Conservation (phyloP, 2,888 invertebrate genomes). For the Sacculina carcini region DNA sequence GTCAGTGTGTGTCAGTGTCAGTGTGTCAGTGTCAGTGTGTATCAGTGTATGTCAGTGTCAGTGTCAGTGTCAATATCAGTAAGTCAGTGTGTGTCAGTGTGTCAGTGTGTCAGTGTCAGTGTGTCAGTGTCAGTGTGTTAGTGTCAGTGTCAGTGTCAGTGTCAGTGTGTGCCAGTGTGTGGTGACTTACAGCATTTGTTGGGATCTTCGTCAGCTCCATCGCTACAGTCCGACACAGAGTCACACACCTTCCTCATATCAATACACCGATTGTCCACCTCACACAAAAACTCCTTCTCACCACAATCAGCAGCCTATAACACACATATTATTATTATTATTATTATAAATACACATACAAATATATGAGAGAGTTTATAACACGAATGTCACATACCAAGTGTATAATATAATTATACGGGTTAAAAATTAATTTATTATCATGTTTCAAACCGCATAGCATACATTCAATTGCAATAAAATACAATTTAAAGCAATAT, state of each 20-base stretch:
- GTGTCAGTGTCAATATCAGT: too few relatives aligned
- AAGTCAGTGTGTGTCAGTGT: too few relatives aligned
- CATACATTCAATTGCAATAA: neutral
- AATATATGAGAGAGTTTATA: neutral
- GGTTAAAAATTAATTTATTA: too few relatives aligned
- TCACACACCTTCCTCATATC: slow-evolving; percentile 66
- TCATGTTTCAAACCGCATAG: too few relatives aligned
- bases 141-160: neutral
- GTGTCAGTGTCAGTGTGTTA: too few relatives aligned
- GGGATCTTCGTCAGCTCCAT: slow-evolving; percentile 62
- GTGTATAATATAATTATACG: too few relatives aligned
- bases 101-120: too few relatives aligned
- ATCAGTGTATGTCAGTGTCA: too few relatives aligned
- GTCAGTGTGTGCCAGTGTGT: neutral
- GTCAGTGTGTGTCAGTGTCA: too few relatives aligned
- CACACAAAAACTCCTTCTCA: slow-evolving; percentile 69
- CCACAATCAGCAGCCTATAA: slow-evolving; percentile 54
- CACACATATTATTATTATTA: neutral
- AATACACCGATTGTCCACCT: slow-evolving; percentile 58
- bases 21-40: too few relatives aligned
- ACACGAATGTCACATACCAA: neutral
- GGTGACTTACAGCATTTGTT: slow-evolving; percentile 48
- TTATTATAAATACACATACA: too few relatives aligned
- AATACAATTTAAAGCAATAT: neutral
- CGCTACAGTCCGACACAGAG: slow-evolving; percentile 66